Evolutionary conservation across 2,888 invertebrate genomes (phyloP), one percentile per base, ranked within the genome.

Genomic region (Lampropteryx suffumata): DNA sequence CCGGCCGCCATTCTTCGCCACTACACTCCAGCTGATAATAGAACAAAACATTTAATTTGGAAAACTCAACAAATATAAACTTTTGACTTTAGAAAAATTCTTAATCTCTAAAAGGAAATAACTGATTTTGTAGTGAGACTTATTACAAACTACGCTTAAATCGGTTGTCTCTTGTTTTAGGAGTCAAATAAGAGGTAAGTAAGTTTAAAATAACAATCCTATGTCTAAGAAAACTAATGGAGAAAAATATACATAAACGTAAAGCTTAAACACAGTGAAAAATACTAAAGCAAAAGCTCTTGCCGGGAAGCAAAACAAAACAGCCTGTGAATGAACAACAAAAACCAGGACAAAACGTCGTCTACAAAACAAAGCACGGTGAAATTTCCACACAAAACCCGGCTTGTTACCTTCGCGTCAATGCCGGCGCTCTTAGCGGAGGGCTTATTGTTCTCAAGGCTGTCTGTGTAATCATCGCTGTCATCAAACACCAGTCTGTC

Each of bases 401-500:
- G 75, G 73, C 69, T 57, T 4, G 73, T 88, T 90, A 89, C 90
- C 89, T 90, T 90, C 71, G 71, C 70, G 57, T 89, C 86, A 73
- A 70, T 80, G 64, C 93, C 93, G 65, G 93, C 91, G 48, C 80
- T 64, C 72, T 85, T 87, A 71, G 79, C 75, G 62, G 80, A 62
- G 77, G 83, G 79, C 67, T 84, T 88, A 68, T 91, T 90, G 74
- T 92, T 92, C 79, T 94, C 94, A 62, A 95, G 86, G 78, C 95
- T 95, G 81, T 95, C 95, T 6, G 94, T 93, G 72, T 95, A 95
- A 76, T 94, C 94, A 63, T 93, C 94, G 55, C 94, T 93, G 68
- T 94, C 94, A 55, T 92, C 92, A 53, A 92, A 91, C 45, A 92
- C 92, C 24, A 95, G 83, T 66, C 94, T 91, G 72, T 95, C 95